A percentile compares a stretch with the other conserved stretches of the same genome.
phyloP scores from a whole-genome alignment of 2,113 vertebrate species.

The Carassius carassius region DNA sequence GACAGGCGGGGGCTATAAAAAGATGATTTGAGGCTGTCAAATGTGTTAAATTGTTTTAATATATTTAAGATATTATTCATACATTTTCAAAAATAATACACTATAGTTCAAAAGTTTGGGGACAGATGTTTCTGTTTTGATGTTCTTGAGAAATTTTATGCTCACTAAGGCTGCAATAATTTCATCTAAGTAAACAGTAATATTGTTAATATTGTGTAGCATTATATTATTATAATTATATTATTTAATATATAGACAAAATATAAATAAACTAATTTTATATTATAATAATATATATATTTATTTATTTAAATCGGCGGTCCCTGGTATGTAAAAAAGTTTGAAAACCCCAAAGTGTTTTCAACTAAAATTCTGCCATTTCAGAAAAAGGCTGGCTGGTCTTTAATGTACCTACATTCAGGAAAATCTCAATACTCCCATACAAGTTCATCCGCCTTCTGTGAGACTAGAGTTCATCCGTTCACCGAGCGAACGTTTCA shows the following conservation, averaged over 20 bases:
- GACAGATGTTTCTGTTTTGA: not conserved
- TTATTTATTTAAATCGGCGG: too few relatives aligned
- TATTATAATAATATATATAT: too few relatives aligned
- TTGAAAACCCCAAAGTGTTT: not conserved
- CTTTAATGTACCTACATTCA: not conserved
- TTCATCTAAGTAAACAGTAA: not conserved
- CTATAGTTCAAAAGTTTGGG: not conserved
- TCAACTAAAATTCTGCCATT: not conserved
- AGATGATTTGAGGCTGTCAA: not conserved
- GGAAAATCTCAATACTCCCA: not conserved
- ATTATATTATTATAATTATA: not conserved
- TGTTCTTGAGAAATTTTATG: too few relatives aligned
- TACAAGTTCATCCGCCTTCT: not conserved
- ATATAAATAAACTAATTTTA: too few relatives aligned
- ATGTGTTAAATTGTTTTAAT: not conserved
- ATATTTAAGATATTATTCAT: not conserved
- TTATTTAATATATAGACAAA: too few relatives aligned
- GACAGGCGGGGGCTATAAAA: not conserved
- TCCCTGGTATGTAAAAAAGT: too few relatives aligned
- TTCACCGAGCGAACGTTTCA: constrained; percentile 35
- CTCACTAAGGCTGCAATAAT: not conserved
- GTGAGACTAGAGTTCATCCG: not conserved
- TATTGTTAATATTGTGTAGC: not conserved
- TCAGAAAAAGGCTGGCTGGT: not conserved
- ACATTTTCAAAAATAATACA: not conserved